Evolutionary conservation across 2,113 vertebrate genomes (phyloP).

Genomic region (Pteropus alecto): DNA sequence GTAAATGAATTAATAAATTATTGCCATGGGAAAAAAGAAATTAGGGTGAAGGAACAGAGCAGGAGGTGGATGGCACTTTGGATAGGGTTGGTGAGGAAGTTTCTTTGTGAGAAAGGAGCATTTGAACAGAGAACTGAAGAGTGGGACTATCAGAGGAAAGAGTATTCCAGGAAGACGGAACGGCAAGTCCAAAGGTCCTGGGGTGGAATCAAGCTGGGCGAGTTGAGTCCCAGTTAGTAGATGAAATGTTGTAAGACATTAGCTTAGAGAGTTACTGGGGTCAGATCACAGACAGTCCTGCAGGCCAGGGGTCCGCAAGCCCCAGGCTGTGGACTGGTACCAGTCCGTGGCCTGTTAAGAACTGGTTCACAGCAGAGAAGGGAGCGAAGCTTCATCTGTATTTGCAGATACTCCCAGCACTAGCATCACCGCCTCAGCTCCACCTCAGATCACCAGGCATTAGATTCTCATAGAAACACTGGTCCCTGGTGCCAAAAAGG

Average conservation of each 20-base stretch:
- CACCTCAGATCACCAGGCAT: too few relatives aligned
- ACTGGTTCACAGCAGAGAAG: too few relatives aligned
- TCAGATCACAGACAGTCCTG: not conserved
- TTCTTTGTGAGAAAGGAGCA: not conserved
- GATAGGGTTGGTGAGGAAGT: not conserved
- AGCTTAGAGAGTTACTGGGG: not conserved
- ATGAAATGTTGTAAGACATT: not conserved
- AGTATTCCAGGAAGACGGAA: not conserved
- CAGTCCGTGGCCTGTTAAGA: too few relatives aligned
- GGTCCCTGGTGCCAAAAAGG: too few relatives aligned
- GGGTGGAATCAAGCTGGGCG: not conserved
- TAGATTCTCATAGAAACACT: too few relatives aligned
- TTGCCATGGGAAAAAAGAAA: not conserved
- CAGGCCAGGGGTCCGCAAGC: not conserved
- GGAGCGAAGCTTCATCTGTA: too few relatives aligned
- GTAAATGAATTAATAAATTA: not conserved
- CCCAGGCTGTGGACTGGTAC: too few relatives aligned
- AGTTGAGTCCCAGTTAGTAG: not conserved
- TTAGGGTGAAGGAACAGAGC: not conserved
- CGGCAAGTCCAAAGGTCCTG: not conserved
- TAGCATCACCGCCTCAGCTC: too few relatives aligned
- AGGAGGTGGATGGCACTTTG: not conserved
- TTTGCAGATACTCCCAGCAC: too few relatives aligned
- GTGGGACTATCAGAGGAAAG: not conserved
- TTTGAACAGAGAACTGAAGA: not conserved